Base-by-base conservation (phyloP, 2,888 invertebrate species). In the Mythimna lalbum region DNA sequence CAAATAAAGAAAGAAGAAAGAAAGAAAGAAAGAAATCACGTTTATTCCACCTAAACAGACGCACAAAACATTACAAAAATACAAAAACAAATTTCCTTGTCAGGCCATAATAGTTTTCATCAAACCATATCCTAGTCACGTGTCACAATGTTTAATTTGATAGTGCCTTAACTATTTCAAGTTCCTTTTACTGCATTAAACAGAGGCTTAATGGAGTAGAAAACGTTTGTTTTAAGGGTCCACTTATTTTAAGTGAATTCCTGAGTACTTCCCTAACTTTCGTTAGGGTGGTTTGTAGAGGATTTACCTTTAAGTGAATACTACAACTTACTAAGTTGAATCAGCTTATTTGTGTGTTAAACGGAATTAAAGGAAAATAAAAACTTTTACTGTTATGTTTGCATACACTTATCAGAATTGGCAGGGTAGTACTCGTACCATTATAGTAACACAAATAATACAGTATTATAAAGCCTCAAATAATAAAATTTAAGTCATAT, bases 201-300 rank as follows among this genome's bases (percentile, higher is more conserved):
- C 69, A 17, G 27, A 36, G 33, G 36, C 57, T 67, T 77, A 85
- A 83, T 83, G 71, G 71, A 68, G 71, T 56, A 71, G 72, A 77
- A 83, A 85, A 65, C 63, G 55, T 69, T 77, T 70, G 69, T 64
- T 69, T 83, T 69, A 83, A 77, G 81, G 71, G 69, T 75, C 61
- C 63, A 73, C 72, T 83, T 83, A 74, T 70, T 82, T 80, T 71
- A 83, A 75, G 74, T 69, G 68, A 75, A 83, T 69, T 69, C 47
- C 21, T 61, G 63, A 79, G 69, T 70, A 71, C 53, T 66, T 60
- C 17, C 59, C 56, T 52, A 69, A 84, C 57, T 81, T 81, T 21
- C 4, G n/a, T 62, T 52, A 64, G 49, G 27, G 50, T 33, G 50
- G 56, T 60, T 65, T 69, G 43, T 59, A 60, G 57, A 67, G 75